Percentiles rank a stretch among this genome's conserved stretches.
Evolutionary conservation across 2,888 invertebrate genomes (phyloP).

Genomic region (Piscicola geometra): DNA sequence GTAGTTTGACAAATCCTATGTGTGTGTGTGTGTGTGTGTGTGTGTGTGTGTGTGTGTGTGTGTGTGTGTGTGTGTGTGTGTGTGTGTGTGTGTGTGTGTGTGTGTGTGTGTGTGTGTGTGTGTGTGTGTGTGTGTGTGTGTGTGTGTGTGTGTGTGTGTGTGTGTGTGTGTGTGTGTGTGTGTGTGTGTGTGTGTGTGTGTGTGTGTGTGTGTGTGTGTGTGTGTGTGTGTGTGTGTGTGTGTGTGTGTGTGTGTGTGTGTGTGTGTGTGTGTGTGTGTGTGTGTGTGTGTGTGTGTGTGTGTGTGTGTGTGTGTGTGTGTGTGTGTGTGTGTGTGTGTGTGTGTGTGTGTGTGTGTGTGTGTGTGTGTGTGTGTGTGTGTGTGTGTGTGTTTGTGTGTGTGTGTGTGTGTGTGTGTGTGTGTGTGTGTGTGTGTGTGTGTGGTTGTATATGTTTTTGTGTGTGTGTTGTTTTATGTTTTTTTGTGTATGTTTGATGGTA

Average conservation of each 20-base stretch:
- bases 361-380: conserved; percentile 36
- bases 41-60: neutral
- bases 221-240: conserved; percentile 34
- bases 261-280: neutral
- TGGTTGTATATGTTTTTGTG: conserved; percentile 55
- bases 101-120: conserved; percentile 34
- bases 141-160: neutral
- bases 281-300: conserved; percentile 34
- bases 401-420: conserved; percentile 34
- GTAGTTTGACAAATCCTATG: conserved; percentile 54
- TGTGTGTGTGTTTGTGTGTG: neutral
- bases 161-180: conserved; percentile 34
- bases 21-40: neutral
- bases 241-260: conserved; percentile 36
- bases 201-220: neutral
- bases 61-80: conserved; percentile 36
- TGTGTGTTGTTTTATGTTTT: conserved; percentile 54
- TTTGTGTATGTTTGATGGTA: neutral
- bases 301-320: conserved; percentile 36
- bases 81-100: neutral
- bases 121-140: conserved; percentile 36
- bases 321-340: neutral
- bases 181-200: conserved; percentile 36
- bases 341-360: conserved; percentile 34
- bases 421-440: conserved; percentile 41